A percentile compares a stretch with the other conserved stretches of the same genome.
Evolutionary conservation across 2,888 invertebrate species (phyloP).

Genomic region (Acrobasis consociella): DNA sequence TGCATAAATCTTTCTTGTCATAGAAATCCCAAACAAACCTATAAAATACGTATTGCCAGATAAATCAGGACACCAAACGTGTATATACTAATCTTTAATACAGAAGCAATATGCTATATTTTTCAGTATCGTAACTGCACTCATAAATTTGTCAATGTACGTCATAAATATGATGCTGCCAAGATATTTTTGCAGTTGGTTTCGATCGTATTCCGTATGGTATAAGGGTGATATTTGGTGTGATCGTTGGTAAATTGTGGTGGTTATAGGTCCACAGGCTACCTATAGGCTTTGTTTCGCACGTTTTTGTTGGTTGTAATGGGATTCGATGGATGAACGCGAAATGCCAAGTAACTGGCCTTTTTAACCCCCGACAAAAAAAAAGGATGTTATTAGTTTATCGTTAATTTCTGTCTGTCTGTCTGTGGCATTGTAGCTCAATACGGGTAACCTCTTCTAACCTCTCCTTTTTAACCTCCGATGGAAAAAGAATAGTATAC

Average conservation of each 20-base stretch:
- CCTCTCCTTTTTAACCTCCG: too few relatives aligned
- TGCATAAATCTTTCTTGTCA: conserved; percentile 45
- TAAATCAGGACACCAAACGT: conserved; percentile 8
- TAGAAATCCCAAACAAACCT: conserved; percentile 44
- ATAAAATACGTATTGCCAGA: conserved; percentile 41
- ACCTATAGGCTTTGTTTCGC: conserved; percentile 31
- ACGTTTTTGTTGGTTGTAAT: conserved; percentile 28
- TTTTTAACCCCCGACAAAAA: background rate
- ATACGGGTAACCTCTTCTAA: too few relatives aligned
- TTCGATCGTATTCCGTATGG: conserved; percentile 30
- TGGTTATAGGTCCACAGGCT: conserved; percentile 32
- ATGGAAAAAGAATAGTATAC: too few relatives aligned
- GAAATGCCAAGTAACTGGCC: conserved; percentile 4
- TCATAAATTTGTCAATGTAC: conserved; percentile 36
- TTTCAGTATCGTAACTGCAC: conserved; percentile 22
- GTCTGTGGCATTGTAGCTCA: too few relatives aligned
- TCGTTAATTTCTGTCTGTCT: too few relatives aligned
- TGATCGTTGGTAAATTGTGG: conserved; percentile 24
- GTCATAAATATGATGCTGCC: conserved; percentile 46
- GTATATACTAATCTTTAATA: conserved; percentile 24
- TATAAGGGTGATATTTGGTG: conserved; percentile 34
- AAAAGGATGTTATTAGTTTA: too few relatives aligned
- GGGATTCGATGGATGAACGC: conserved; percentile 28
- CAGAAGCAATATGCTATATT: conserved; percentile 13
- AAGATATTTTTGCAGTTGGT: conserved; percentile 36